phyloP scores from a whole-genome alignment of 92 coral and sea anemone species.

The Hydrozoanthus gracilis region DNA sequence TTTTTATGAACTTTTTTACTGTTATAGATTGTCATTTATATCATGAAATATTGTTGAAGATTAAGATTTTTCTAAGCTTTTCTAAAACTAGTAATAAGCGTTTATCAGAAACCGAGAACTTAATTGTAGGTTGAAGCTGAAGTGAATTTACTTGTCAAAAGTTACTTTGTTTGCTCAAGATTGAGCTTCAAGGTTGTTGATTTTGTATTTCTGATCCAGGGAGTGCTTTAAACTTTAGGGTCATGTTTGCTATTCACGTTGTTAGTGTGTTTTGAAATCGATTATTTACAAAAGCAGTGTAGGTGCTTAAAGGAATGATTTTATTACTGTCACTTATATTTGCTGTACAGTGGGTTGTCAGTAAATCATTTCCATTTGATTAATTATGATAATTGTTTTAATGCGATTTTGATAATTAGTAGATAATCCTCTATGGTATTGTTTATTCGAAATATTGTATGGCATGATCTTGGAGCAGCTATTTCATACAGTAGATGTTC shows the following conservation, averaged over 20 bases:
- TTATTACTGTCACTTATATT: not conserved
- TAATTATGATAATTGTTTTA: not conserved
- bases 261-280: not conserved
- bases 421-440: not conserved
- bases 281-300: not conserved
- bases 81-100: not conserved
- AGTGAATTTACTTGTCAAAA: not conserved
- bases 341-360: not conserved
- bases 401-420: not conserved
- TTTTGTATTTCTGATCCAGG: slow-evolving; percentile 16
- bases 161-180: not conserved
- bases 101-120: not conserved
- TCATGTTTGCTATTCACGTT: not conserved
- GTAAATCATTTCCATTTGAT: not conserved
- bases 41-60: slow-evolving; percentile 9
- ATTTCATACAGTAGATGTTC: not conserved
- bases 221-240: not conserved
- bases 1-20: slow-evolving; percentile 25
- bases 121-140: not conserved
- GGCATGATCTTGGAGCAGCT: no score
- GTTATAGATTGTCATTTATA: slow-evolving; percentile 14
- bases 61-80: slow-evolving; percentile 1
- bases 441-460: not conserved
- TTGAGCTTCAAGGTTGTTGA: not conserved
- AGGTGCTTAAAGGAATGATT: not conserved